Conservation (phyloP, 2,888 invertebrate genomes). For the Chrysolina americana region DNA sequence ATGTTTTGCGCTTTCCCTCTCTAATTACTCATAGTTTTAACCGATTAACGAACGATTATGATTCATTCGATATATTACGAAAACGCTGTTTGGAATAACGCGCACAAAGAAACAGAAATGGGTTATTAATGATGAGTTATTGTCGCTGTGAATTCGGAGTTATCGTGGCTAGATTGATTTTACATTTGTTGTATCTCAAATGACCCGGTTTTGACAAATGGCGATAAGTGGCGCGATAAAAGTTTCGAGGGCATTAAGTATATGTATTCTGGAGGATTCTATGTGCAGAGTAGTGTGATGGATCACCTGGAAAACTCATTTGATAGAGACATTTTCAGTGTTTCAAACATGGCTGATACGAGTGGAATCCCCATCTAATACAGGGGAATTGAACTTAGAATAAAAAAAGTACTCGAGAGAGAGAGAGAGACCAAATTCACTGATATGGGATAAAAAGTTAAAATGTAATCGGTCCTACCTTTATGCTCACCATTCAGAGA, state of each 20-base stretch:
- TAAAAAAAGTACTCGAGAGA: too few species aligned
- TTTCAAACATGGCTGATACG: too few species aligned
- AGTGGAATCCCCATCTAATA: too few species aligned
- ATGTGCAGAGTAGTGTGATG: neutral
- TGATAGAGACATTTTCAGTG: too few species aligned
- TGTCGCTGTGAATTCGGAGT: constrained; percentile 16
- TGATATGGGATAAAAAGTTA: too few species aligned
- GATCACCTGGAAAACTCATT: neutral
- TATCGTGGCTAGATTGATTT: constrained; percentile 29
- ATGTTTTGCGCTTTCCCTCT: constrained; percentile 34
- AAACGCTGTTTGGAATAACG: constrained; percentile 33
- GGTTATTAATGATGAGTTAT: constrained; percentile 41
- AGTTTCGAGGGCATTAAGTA: neutral
- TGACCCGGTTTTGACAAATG: constrained; percentile 27
- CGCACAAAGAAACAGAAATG: constrained; percentile 41
- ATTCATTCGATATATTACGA: constrained; percentile 30
- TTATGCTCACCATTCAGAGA: too few species aligned
- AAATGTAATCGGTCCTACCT: too few species aligned
- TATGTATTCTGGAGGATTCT: neutral
- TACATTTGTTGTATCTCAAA: constrained; percentile 18
- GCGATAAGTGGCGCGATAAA: neutral
- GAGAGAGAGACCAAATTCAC: too few species aligned
- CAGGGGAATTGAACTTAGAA: too few species aligned
- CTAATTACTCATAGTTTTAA: constrained; percentile 50
- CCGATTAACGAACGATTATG: constrained; percentile 43